phyloP scores from a whole-genome alignment of 1,140 invertebrate species.

The Popillia japonica region DNA sequence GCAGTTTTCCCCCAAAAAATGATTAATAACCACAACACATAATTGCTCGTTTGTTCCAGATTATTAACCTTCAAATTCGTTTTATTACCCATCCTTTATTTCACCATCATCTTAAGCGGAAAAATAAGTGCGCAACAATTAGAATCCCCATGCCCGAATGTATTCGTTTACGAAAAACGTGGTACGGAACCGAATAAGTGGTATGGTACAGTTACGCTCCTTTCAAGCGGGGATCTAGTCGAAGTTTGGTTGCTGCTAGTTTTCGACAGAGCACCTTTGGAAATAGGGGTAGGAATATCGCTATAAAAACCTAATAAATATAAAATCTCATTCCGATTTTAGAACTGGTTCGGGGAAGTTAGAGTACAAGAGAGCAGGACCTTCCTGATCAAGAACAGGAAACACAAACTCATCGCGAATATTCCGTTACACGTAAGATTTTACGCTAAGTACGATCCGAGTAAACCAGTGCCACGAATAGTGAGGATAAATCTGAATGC shows the following conservation, averaged over 20 bases:
- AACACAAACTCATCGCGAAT: constrained; percentile 51
- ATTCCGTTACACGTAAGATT: constrained; percentile 51
- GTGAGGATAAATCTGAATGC: constrained; percentile 52
- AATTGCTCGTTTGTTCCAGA: background rate
- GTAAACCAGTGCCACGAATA: constrained; percentile 49
- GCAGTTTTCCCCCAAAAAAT: no score
- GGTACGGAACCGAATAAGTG: constrained; percentile 53
- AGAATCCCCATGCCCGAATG: constrained; percentile 59
- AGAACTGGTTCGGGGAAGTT: constrained; percentile 60
- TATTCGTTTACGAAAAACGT: constrained; percentile 59
- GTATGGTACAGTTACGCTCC: constrained; percentile 55
- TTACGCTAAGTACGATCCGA: constrained; percentile 53
- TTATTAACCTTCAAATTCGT: background rate
- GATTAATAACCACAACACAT: no score
- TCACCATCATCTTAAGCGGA: background rate
- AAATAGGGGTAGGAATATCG: constrained; percentile 51
- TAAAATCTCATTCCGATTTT: constrained; percentile 33
- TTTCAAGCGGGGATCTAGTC: constrained; percentile 47
- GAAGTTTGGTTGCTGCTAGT: constrained; percentile 52
- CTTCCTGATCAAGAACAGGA: constrained; percentile 53
- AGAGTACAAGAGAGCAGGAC: constrained; percentile 54
- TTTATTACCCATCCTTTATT: background rate
- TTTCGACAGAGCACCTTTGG: constrained; percentile 49
- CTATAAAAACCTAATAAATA: constrained; percentile 5
- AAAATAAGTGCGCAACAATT: background rate